Base-by-base conservation (phyloP, 35 echinoderm and acorn worm species). In the Heliocidaris erythrogramma region DNA sequence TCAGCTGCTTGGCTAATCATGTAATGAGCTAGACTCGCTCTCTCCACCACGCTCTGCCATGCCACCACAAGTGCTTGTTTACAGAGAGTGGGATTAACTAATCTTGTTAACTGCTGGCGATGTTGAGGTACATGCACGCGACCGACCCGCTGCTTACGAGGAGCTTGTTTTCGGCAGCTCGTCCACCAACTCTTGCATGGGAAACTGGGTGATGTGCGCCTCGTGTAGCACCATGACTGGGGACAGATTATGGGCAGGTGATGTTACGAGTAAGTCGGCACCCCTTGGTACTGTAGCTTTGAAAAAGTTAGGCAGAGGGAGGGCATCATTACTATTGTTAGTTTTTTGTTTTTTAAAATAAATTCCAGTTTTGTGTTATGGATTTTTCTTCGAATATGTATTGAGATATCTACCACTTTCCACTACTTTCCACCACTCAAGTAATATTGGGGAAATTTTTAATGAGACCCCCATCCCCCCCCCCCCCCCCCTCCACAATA, bases 151-250 rank as follows among this genome's bases (percentile, higher is more conserved):
- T 11, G 8, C 3, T 24, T 21, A 78, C 65, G 65, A 78, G 65
- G 65, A 78, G 65, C 65, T 78, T 24, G 18, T 78, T 17, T 78
- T 78, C 17, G 85, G 1, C 2, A 21, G 47, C 31, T n/a, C 29
- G 87, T 89, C 31, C 7, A 47, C 32, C 87, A 42, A 18, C 31
- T 89, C 87, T 89, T 9, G 31, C 31, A 89, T 89, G 87, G 87
- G 87, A 89, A 89, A 89, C 87, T 89, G 87, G 87, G 29, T 89
- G 87, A 32, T 89, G 87, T 89, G 87, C 32, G 31, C 87, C 31
- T 48, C 47, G 87, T 89, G 87, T 89, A 24, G 87, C 31, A 48
- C 87, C 31, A 89, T 89, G 87, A n/a, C 87, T 16, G 31, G 87
- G 87, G 87, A 89, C 87, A 48, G 31, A 89, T 32, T 48, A 89